phyloP scores from a whole-genome alignment of 1,140 invertebrate species.

The Drosophila triauraria region DNA sequence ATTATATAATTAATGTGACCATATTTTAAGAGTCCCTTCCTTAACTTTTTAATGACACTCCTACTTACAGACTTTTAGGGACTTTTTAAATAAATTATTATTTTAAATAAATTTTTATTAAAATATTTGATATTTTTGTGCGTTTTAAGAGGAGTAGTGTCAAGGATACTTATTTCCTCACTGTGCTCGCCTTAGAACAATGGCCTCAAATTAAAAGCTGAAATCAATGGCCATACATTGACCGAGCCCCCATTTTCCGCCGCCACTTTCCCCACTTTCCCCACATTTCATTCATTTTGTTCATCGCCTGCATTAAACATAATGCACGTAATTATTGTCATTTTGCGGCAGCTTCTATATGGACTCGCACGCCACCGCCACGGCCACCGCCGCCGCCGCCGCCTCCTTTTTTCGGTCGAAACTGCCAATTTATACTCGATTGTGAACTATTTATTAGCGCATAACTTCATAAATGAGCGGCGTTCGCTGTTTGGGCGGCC shows the following conservation, averaged over 20 bases:
- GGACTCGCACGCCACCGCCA: constrained; percentile 1
- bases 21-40: not conserved
- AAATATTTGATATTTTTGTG: not conserved
- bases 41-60: too few species aligned
- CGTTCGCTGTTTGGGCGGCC: constrained; percentile 4
- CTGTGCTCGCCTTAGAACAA: constrained; percentile 70
- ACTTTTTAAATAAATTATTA: too few species aligned
- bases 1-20: too few species aligned
- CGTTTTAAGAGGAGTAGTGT: too few species aligned
- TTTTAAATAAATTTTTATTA: too few species aligned
- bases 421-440: constrained; percentile 76
- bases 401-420: constrained; percentile 23
- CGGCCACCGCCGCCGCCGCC: not conserved
- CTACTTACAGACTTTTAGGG: too few species aligned
- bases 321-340: constrained; percentile 82
- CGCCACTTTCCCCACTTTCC: not conserved
- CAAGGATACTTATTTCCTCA: not conserved
- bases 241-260: constrained; percentile 3
- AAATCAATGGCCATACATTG: constrained; percentile 71
- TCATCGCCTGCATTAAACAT: constrained; percentile 72
- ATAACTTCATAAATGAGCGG: constrained; percentile 72
- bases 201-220: constrained; percentile 77
- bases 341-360: constrained; percentile 69
- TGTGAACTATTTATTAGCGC: constrained; percentile 82
- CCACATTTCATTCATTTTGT: constrained; percentile 34